Conservation (phyloP, 2,113 vertebrate genomes). For the Chrysochloris asiatica region DNA sequence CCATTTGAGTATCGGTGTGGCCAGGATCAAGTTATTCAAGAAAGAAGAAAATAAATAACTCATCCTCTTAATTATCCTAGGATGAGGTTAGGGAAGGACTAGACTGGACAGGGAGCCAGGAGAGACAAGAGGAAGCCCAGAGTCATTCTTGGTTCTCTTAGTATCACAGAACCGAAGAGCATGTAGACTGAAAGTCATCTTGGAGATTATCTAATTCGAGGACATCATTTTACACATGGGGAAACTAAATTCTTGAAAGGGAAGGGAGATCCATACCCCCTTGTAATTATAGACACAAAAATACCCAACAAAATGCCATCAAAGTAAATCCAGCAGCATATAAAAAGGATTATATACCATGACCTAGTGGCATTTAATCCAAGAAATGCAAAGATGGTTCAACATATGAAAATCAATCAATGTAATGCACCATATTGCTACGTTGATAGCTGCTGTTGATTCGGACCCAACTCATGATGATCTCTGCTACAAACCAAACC, state of each 20-base stretch:
- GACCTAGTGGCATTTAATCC: neutral
- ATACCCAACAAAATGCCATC: neutral
- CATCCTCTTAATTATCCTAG: neutral
- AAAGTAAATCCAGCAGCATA: neutral
- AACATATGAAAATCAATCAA: neutral
- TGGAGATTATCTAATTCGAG: neutral
- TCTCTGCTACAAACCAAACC: neutral
- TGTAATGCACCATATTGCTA: neutral
- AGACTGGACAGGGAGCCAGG: neutral
- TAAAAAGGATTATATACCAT: neutral
- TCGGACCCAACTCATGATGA: neutral
- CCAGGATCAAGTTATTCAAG: neutral
- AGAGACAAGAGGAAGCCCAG: neutral
- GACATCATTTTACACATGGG: neutral
- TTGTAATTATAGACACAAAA: neutral
- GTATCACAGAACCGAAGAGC: neutral
- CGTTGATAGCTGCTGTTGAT: neutral
- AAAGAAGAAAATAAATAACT: neutral
- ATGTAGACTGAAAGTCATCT: neutral
- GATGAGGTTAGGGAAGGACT: neutral
- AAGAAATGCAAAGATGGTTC: slow-evolving; percentile 15
- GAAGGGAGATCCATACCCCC: neutral
- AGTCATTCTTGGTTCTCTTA: neutral
- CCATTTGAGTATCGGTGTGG: neutral
- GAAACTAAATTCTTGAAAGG: neutral